These are phyloP conservation scores for Gibbula magus DNA, from an alignment of 2,888 invertebrate genomes.

Conservation along the genomic window DNA sequence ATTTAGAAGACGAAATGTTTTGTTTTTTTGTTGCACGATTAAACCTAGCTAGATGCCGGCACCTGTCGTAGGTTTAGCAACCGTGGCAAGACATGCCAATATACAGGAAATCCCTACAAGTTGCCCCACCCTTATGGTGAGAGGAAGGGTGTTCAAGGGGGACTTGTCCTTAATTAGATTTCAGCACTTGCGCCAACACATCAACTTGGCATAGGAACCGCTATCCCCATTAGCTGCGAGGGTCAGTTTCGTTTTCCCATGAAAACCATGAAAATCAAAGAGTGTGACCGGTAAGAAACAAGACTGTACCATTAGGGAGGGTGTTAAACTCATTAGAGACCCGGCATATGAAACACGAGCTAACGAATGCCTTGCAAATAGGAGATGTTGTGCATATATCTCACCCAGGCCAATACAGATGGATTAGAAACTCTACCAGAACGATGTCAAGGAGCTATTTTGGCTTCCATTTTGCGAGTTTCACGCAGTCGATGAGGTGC, in stretches of 20 bases:
- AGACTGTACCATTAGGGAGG: background rate
- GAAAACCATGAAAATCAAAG: conserved; percentile 18
- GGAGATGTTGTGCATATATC: too few species aligned
- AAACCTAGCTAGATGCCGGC: background rate
- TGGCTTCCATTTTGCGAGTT: too few species aligned
- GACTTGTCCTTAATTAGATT: background rate
- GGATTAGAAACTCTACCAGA: too few species aligned
- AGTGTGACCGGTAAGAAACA: background rate
- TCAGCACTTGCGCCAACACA: conserved; percentile 12
- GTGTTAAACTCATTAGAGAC: background rate
- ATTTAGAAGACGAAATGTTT: conserved; percentile 22
- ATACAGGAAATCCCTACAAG: background rate
- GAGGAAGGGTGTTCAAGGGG: background rate
- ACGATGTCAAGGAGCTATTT: too few species aligned
- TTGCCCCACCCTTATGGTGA: background rate
- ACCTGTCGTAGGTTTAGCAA: background rate
- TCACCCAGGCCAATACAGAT: too few species aligned
- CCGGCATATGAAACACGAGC: background rate
- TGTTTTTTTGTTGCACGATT: conserved; percentile 23
- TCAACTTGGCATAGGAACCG: background rate
- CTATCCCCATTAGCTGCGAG: background rate
- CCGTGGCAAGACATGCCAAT: background rate
- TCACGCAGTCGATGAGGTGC: too few species aligned
- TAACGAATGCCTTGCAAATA: background rate
- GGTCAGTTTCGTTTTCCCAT: conserved; percentile 25